Evolutionary conservation across 2,797 vertebrate genomes (phyloP).

Genomic region (Austrolebias charrua): DNA sequence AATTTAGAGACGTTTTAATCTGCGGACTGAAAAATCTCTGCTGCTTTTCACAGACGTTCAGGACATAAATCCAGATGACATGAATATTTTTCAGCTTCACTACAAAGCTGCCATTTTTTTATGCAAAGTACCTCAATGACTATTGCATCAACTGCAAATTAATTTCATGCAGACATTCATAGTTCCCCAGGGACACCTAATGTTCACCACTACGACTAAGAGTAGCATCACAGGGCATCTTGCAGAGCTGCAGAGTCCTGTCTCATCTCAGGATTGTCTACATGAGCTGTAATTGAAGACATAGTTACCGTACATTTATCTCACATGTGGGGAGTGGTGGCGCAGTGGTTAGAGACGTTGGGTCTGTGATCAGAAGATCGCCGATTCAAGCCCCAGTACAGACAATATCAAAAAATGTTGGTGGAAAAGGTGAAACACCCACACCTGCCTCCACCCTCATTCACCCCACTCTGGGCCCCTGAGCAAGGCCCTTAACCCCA

Average conservation of each 20-base stretch:
- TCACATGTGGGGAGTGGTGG: too few species aligned
- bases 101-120: background rate
- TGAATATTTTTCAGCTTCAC: background rate
- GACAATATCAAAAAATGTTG: too few species aligned
- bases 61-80: background rate
- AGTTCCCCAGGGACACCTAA: slow-evolving; percentile 5
- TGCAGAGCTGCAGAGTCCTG: background rate
- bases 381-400: too few species aligned
- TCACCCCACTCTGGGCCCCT: too few species aligned
- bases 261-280: background rate
- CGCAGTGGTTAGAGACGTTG: too few species aligned
- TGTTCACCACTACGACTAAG: slow-evolving; percentile 4
- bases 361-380: too few species aligned
- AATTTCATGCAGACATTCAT: slow-evolving; percentile 2
- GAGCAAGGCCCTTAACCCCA: too few species aligned
- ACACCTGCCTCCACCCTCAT: too few species aligned
- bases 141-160: background rate
- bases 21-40: background rate
- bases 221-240: background rate
- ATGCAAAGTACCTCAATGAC: slow-evolving; percentile 1
- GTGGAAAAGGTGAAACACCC: too few species aligned
- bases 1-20: too few species aligned
- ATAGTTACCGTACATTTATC: background rate
- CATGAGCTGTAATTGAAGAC: slow-evolving; percentile 3
- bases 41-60: background rate